Conservation (phyloP, 2,888 invertebrate genomes). For the Onchidella celtica region DNA sequence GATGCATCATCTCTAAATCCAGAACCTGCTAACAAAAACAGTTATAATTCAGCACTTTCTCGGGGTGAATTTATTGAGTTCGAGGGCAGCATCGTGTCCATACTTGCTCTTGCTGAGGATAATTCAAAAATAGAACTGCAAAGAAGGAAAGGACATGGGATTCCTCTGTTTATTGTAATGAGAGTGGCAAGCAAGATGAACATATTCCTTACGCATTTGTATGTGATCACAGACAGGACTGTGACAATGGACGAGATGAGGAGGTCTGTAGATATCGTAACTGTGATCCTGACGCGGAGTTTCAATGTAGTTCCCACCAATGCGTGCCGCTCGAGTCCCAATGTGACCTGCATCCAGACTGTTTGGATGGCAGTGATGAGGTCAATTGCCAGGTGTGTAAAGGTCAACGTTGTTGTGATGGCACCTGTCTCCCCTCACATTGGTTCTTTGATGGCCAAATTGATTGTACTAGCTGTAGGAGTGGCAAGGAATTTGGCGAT, state of each 20-base stretch:
- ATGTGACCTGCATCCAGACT: slow-evolving; percentile 19
- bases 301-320: slow-evolving; percentile 7
- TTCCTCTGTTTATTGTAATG: background rate
- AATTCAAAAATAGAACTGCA: no score
- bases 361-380: slow-evolving; percentile 29
- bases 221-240: slow-evolving; percentile 11
- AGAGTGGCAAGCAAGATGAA: background rate
- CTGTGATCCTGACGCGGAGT: background rate
- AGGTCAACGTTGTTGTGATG: background rate
- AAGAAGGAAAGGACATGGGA: no score
- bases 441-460: background rate
- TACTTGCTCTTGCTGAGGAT: no score
- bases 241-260: slow-evolving; percentile 12
- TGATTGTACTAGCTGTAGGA: background rate
- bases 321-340: slow-evolving; percentile 5
- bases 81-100: background rate
- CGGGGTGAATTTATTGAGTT: background rate
- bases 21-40: background rate
- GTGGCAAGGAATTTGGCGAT: no score
- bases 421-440: background rate
- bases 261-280: background rate
- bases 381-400: background rate
- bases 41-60: no score
- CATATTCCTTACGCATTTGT: slow-evolving; percentile 2
- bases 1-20: background rate